These are phyloP conservation scores for Epinotia bilunana DNA, from an alignment of 2,888 invertebrate species.

Conservation along the genomic window DNA sequence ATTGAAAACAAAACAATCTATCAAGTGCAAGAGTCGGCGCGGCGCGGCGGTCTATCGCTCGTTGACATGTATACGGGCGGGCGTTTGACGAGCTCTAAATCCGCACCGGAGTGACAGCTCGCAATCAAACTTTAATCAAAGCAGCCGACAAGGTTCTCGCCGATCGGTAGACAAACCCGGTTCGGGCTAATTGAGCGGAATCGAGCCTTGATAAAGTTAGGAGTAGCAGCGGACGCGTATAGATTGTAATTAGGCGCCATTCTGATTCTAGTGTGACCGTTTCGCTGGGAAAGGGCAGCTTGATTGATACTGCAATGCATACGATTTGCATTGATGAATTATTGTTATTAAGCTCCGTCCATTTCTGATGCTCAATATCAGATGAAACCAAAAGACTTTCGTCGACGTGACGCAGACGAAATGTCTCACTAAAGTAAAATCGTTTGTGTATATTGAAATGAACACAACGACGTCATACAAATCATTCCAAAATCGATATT, in stretches of 20 bases:
- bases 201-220: slow-evolving; percentile 40
- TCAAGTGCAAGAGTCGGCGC: slow-evolving; percentile 44
- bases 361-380: not conserved
- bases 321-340: slow-evolving; percentile 6
- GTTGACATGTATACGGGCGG: slow-evolving; percentile 63
- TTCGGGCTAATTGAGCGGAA: slow-evolving; percentile 78
- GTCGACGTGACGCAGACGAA: not conserved
- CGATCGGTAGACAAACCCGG: slow-evolving; percentile 69
- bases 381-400: not conserved
- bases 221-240: slow-evolving; percentile 35
- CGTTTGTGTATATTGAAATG: not conserved
- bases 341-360: not conserved
- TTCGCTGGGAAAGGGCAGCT: not conserved
- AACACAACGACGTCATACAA: not conserved
- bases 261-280: slow-evolving; percentile 13
- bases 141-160: slow-evolving; percentile 67
- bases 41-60: slow-evolving; percentile 45
- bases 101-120: slow-evolving; percentile 70
- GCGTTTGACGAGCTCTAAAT: slow-evolving; percentile 55
- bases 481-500: not conserved
- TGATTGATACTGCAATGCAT: slow-evolving; percentile 2
- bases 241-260: slow-evolving; percentile 27
- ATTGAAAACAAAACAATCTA: slow-evolving; percentile 48
- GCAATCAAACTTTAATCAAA: slow-evolving; percentile 82
- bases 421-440: not conserved